These are phyloP conservation scores for Apistogramma diplotaenia DNA, from an alignment of 2,113 vertebrate genomes.

Conservation along the genomic window DNA sequence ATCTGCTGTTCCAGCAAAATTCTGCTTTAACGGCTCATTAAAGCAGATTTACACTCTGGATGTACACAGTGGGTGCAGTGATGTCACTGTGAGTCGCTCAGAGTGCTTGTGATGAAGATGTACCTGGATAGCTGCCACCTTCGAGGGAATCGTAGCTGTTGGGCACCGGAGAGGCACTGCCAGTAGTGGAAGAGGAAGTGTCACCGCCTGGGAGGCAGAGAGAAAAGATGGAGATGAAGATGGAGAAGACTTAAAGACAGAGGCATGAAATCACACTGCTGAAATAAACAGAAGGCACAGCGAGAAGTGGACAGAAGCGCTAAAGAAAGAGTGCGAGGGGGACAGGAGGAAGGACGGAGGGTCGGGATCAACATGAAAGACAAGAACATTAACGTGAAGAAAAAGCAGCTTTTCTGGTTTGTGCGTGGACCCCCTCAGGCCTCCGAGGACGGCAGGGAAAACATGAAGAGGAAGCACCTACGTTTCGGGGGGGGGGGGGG, in stretches of 20 bases:
- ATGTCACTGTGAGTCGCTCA: background rate
- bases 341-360: background rate
- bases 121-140: slow-evolving; percentile 90
- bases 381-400: background rate
- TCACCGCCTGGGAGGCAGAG: slow-evolving; percentile 81
- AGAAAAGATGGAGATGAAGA: background rate
- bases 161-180: slow-evolving; percentile 89
- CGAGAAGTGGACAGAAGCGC: background rate
- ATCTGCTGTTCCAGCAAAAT: background rate
- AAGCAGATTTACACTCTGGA: background rate
- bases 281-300: background rate
- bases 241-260: background rate
- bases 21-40: background rate
- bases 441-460: background rate
- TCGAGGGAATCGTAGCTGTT: slow-evolving; percentile 93
- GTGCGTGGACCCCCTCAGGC: background rate
- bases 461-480: background rate
- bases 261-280: background rate
- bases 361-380: background rate
- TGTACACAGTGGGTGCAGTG: background rate
- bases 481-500: background rate
- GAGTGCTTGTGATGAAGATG: background rate
- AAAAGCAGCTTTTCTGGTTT: background rate
- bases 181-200: slow-evolving; percentile 90
- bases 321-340: background rate